Evolutionary conservation across 2,888 invertebrate genomes (phyloP), one percentile per base, ranked within the genome.

Genomic region (Brachylomia viminalis): DNA sequence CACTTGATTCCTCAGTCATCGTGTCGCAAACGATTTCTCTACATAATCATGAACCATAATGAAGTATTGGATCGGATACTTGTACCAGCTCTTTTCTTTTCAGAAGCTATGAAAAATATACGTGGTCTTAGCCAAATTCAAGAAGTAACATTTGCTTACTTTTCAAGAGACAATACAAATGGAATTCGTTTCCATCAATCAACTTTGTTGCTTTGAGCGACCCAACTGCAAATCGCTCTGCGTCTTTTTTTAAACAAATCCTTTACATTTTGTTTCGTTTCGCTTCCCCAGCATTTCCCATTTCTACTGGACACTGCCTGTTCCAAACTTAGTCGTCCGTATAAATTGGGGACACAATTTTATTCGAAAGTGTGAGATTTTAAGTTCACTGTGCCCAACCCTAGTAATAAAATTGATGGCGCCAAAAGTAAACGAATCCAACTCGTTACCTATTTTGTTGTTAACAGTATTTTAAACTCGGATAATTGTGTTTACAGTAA

Each of bases 391-490:
- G 47, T 52, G 56, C 27, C 45, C 82, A 88, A 58, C 88, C 88
- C 82, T 86, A 77, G 56, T 72, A 20, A 38, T 66, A 80, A 84
- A 86, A 88, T 84, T 85, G 89, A 89, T 88, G 86, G 87, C 71
- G 81, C 85, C 82, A 87, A 76, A 85, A 82, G 87, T 84, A 88
- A 91, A 88, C 89, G 84, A 88, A 91, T 89, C 83, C 87, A 85
- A 79, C 76, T 74, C 67, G 56, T 84, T 82, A 68, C 74, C 72
- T 72, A 77, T 79, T 88, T 86, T 80, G 82, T 82, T 83, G 81
- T 87, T 85, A 82, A 78, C 75, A 72, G 75, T 83, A 77, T 58
- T 80, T 85, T 78, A 52, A 74, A 80, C 73, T 68, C 62, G 11
- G 65, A 54, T 68, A 77, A 79, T 67, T 73, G 66, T 79, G 78